Percentiles rank a stretch among this genome's conserved stretches.
Conservation (phyloP, 2,888 invertebrate genomes). For the Steinernema carpocapsae region DNA sequence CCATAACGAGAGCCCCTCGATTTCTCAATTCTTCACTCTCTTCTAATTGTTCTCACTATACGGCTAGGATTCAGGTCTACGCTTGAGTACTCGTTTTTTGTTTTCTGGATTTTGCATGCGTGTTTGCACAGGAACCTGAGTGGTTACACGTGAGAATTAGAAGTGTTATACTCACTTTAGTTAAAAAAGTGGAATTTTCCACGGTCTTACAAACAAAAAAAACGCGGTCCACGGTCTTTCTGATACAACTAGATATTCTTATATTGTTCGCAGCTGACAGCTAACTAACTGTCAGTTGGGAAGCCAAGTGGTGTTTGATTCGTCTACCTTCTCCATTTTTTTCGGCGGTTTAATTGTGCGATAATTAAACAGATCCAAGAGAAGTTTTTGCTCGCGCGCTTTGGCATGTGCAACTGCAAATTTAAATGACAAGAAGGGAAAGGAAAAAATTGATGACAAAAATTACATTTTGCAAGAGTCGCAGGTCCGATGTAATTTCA, state of each 20-base stretch:
- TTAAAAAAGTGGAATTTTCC: too few relatives aligned
- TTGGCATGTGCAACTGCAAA: constrained; percentile 27
- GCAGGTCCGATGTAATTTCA: constrained; percentile 1
- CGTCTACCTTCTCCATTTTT: not conserved
- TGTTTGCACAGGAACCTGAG: too few relatives aligned
- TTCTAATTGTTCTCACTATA: not conserved
- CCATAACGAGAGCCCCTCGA: constrained; percentile 31
- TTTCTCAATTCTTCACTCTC: constrained; percentile 1
- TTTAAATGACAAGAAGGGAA: constrained; percentile 4
- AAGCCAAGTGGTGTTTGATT: constrained; percentile 20
- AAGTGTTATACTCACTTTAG: too few relatives aligned
- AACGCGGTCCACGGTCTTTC: too few relatives aligned
- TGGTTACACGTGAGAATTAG: too few relatives aligned
- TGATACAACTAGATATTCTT: too few relatives aligned
- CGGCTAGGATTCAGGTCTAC: not conserved
- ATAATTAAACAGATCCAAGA: constrained; percentile 17
- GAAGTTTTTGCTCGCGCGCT: constrained; percentile 5
- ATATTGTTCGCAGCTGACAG: too few relatives aligned
- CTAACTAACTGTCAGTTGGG: too few relatives aligned
- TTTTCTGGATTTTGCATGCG: not conserved
- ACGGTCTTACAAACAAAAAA: too few relatives aligned
- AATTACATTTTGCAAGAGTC: constrained; percentile 11
- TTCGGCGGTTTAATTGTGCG: not conserved
- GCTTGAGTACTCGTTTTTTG: not conserved
- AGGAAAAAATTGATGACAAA: constrained; percentile 20